Evolutionary conservation across 2,797 vertebrate species (phyloP), one percentile per base, ranked within the genome.

Genomic region (Melanotaenia trifasciata): DNA sequence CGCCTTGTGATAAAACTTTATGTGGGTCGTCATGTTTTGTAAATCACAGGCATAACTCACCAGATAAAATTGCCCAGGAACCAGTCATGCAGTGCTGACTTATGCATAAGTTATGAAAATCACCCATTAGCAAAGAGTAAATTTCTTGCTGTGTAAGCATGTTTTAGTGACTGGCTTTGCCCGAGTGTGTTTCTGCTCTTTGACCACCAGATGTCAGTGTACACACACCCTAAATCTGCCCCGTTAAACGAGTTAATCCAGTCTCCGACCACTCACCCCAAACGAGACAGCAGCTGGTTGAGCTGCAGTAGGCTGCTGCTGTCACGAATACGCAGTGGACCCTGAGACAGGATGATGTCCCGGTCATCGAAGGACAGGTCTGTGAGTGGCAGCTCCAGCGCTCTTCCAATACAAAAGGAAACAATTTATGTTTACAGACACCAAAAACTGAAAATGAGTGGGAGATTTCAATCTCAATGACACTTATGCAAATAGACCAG

Each of bases 281-380:
- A 92, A 77, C 94, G 94, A 79, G 95, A 92, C 30, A 95, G 90
- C 40, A 97, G 95, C 83, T 93, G 94, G 84, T 97, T 96, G 74
- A 99, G 97, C 84, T 97, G 96, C 35, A 98, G 81, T 32, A 99
- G 95, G 86, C 95, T 94, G 0, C 96, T 96, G 85, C 94, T 91
- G 58, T 95, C 84, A 0, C 94, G 94, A 3, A 98, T 94, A 11
- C 92, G 73, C 76, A 99, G 94, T 3, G 96, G 97, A 38, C 97
- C 96, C 67, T 92, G 92, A 0, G 96, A 95, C 76, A 98, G 92
- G 83, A 94, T 95, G 70, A 99, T 95, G 79, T 97, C 96, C 76
- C 96, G 96, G 84, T 99, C 98, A 66, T 99, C 97, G 45, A 97
- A 98, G 0, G 96, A 96, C 80, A 98, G 95, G 89, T 99, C 96